These are phyloP conservation scores for Dioctria rufipes DNA, from an alignment of 2,888 invertebrate species.

Conservation along the genomic window DNA sequence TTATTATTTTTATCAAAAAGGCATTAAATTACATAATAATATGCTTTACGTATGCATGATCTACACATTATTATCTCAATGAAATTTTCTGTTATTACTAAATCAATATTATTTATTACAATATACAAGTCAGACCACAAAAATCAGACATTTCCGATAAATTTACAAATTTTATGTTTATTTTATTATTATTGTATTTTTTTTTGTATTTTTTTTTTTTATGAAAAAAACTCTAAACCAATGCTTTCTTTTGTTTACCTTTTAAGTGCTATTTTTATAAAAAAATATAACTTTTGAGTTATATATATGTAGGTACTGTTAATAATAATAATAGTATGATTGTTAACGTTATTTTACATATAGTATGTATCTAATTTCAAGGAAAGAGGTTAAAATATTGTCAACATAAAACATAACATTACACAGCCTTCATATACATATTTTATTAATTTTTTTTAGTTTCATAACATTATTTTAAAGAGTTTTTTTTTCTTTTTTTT, in stretches of 20 bases:
- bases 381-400: conserved; percentile 21
- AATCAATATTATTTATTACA: conserved; percentile 42
- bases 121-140: conserved; percentile 40
- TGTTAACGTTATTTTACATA: conserved; percentile 32
- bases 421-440: conserved; percentile 42
- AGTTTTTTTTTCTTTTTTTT: not conserved
- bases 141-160: conserved; percentile 9
- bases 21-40: conserved; percentile 32
- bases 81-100: not conserved
- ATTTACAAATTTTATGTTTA: conserved; percentile 11
- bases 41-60: conserved; percentile 23
- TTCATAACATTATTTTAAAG: conserved; percentile 35
- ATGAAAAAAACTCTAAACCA: too few species aligned
- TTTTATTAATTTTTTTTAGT: not conserved
- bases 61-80: conserved; percentile 59
- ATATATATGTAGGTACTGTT: conserved; percentile 2
- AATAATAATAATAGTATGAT: not conserved
- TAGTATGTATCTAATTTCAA: conserved; percentile 34
- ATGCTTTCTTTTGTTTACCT: too few species aligned
- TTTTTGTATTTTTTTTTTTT: not conserved
- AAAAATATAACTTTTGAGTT: conserved; percentile 40
- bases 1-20: conserved; percentile 35
- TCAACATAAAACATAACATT: conserved; percentile 42
- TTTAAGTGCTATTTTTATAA: conserved; percentile 26
- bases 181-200: not conserved